Percentiles rank a stretch among this genome's conserved stretches.
Evolutionary conservation across 2,797 vertebrate species (phyloP).

Genomic region (Cetoscarus ocellatus): DNA sequence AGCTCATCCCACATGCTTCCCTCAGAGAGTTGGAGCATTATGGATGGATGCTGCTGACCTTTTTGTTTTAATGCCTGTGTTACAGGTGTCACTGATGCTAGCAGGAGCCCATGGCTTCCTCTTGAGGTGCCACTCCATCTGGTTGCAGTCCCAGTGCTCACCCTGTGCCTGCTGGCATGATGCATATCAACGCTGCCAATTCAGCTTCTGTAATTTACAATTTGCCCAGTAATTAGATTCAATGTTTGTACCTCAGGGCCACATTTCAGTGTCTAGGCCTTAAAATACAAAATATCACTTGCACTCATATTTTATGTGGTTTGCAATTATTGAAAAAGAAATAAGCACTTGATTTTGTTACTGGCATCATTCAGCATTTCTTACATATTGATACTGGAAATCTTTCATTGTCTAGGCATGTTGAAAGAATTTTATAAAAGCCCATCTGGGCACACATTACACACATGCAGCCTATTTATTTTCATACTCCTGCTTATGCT

Average conservation of each 20-base stretch:
- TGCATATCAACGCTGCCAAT: conserved; percentile 23
- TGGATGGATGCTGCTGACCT: conserved; percentile 68
- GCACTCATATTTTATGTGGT: not conserved
- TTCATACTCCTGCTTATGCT: too few species aligned
- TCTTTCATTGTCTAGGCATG: not conserved
- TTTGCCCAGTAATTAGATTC: conserved; percentile 36
- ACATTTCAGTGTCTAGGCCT: not conserved
- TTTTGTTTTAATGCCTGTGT: conserved; percentile 57
- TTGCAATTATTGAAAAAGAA: not conserved
- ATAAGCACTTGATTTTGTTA: not conserved
- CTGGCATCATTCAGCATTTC: not conserved
- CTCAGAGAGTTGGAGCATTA: conserved; percentile 52
- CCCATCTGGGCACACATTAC: too few species aligned
- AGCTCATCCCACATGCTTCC: conserved; percentile 68
- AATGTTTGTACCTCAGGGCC: conserved; percentile 34
- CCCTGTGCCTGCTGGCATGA: conserved; percentile 30
- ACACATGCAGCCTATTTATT: too few species aligned
- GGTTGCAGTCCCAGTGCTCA: conserved; percentile 34
- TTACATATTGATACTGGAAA: not conserved
- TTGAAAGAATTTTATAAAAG: too few species aligned
- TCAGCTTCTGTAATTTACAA: conserved; percentile 33
- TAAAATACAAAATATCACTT: not conserved
- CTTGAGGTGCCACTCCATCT: conserved; percentile 43
- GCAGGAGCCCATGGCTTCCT: conserved; percentile 29
- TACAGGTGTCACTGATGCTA: conserved; percentile 60